A percentile compares a stretch with the other conserved stretches of the same genome.
These are phyloP conservation scores for Microtus pennsylvanicus DNA, from an alignment of 2,113 vertebrate genomes.

Conservation along the genomic window DNA sequence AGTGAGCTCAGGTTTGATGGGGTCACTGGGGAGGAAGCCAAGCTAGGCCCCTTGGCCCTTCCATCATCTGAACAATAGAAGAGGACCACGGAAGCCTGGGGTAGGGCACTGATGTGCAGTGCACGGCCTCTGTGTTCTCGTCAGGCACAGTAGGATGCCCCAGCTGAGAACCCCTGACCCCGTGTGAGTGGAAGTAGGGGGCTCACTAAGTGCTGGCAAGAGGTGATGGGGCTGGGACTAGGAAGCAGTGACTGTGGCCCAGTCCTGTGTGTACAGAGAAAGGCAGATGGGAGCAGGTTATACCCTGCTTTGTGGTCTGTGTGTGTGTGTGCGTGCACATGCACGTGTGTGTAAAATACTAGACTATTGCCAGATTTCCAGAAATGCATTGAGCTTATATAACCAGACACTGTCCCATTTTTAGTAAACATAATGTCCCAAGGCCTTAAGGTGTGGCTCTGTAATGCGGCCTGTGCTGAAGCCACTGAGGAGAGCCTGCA, in stretches of 20 bases:
- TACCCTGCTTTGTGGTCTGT: background rate
- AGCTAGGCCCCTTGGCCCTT: background rate
- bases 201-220: background rate
- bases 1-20: background rate
- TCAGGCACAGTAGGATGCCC: too few relatives aligned
- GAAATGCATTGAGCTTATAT: background rate
- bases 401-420: background rate
- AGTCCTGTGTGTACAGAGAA: background rate
- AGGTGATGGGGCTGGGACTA: background rate
- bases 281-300: background rate
- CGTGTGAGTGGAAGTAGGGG: background rate
- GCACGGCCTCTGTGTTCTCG: background rate
- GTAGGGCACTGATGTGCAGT: background rate
- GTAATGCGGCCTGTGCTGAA: background rate
- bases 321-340: background rate
- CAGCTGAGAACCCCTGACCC: background rate
- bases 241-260: background rate
- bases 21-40: background rate
- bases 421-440: background rate
- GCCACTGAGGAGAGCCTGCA: background rate
- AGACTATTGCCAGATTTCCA: background rate
- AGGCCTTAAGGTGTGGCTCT: background rate
- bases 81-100: background rate
- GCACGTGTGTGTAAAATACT: fast-evolving
- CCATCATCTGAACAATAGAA: background rate